Percentiles rank a stretch among this genome's conserved stretches.
These are phyloP conservation scores for Ecliptopera silaceata DNA, from an alignment of 2,888 invertebrate species.

Conservation along the genomic window DNA sequence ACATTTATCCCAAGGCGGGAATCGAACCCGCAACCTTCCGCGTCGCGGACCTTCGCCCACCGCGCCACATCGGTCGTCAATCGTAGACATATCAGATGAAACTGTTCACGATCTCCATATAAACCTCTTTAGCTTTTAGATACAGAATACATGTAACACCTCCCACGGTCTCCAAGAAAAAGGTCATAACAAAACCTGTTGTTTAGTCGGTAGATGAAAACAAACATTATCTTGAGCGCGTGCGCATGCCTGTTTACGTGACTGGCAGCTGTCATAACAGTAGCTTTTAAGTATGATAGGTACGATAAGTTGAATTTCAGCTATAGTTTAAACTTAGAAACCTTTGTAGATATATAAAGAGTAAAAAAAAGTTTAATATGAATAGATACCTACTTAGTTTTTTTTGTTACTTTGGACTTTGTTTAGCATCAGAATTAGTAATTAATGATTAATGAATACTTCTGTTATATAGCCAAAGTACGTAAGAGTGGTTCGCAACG, in stretches of 20 bases:
- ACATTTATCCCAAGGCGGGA: too few species aligned
- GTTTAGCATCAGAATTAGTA: too few species aligned
- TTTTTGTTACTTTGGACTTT: too few species aligned
- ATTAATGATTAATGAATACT: too few species aligned
- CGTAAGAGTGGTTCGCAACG: neutral
- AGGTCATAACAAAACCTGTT: constrained; percentile 27
- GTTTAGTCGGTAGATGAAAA: constrained; percentile 54
- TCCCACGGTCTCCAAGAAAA: constrained; percentile 31
- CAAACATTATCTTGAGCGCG: constrained; percentile 62
- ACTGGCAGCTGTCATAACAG: constrained; percentile 70
- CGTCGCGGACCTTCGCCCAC: too few species aligned
- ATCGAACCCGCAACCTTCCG: too few species aligned
- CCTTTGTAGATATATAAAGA: too few species aligned
- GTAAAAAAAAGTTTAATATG: too few species aligned
- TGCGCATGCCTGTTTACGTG: constrained; percentile 70
- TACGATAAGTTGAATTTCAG: constrained; percentile 10
- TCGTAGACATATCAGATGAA: neutral
- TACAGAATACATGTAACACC: constrained; percentile 12
- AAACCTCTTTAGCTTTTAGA: neutral
- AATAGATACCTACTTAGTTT: too few species aligned
- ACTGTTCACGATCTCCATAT: neutral
- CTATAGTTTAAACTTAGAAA: too few species aligned
- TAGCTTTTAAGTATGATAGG: constrained; percentile 36
- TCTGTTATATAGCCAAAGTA: too few species aligned
- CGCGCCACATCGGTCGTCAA: too few species aligned